These are phyloP conservation scores for Leptestheria dahalacensis DNA, from an alignment of 1,140 invertebrate species.

Conservation along the genomic window DNA sequence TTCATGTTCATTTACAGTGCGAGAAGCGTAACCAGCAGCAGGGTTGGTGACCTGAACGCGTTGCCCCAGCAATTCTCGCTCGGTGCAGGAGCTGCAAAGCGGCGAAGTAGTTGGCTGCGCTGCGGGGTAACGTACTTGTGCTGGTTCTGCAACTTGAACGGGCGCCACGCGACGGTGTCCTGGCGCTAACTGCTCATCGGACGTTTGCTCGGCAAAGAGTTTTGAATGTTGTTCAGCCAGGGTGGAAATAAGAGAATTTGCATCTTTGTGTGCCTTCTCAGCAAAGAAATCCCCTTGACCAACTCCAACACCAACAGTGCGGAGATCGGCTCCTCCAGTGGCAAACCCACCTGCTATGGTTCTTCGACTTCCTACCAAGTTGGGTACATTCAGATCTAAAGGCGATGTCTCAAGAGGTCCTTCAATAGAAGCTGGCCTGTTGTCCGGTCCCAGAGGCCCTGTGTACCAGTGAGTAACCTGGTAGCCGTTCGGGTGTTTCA, in stretches of 20 bases:
- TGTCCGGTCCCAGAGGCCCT: constrained; percentile 7
- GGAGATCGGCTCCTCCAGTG: neutral
- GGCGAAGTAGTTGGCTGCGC: neutral
- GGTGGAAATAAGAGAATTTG: neutral
- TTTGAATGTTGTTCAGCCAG: neutral
- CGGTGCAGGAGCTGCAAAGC: no score
- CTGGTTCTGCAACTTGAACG: no score
- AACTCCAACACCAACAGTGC: neutral
- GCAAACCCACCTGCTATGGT: neutral
- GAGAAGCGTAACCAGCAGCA: no score
- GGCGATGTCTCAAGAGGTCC: neutral
- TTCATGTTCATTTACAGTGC: no score
- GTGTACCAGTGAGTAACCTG: constrained; percentile 12
- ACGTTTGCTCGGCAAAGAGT: neutral
- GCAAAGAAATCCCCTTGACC: neutral
- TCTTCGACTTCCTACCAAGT: neutral
- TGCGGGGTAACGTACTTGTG: neutral
- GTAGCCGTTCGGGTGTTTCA: constrained; percentile 8
- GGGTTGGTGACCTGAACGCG: no score
- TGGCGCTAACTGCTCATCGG: no score
- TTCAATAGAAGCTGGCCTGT: neutral
- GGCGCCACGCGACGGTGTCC: no score
- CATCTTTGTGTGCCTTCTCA: neutral
- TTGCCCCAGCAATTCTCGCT: no score
- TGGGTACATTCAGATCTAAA: neutral